Evolutionary conservation across 2,113 vertebrate species (phyloP).

Genomic region (Platysternon megacephalum): DNA sequence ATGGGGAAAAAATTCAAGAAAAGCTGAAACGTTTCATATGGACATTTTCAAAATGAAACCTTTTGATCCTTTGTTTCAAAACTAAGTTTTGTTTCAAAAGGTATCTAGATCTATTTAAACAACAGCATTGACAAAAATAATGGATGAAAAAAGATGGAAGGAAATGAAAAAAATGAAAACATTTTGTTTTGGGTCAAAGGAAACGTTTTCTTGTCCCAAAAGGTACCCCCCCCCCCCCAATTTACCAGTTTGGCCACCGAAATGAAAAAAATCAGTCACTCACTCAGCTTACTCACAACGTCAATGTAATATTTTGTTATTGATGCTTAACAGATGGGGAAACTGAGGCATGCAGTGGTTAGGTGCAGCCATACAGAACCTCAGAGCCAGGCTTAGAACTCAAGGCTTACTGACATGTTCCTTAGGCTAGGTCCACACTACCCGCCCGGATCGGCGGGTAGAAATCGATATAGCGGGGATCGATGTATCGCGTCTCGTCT

Average conservation of each 20-base stretch:
- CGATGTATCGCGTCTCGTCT: too few species aligned
- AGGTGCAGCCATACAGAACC: too few species aligned
- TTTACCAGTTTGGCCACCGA: neutral
- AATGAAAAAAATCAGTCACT: neutral
- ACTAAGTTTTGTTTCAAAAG: neutral
- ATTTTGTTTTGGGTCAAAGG: neutral
- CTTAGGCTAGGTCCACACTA: too few species aligned
- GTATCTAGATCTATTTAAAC: neutral
- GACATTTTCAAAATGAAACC: neutral
- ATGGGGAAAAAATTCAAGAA: accelerated
- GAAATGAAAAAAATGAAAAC: neutral
- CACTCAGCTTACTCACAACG: too few species aligned
- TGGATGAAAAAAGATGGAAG: neutral
- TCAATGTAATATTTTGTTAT: neutral
- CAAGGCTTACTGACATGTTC: neutral
- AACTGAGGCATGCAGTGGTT: neutral
- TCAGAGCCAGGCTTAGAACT: too few species aligned
- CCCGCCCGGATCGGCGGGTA: too few species aligned
- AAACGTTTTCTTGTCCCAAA: neutral
- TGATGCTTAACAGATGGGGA: neutral
- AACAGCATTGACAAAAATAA: neutral
- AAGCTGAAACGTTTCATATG: neutral
- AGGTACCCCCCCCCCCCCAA: too few species aligned
- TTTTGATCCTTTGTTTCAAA: neutral
- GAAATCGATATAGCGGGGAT: too few species aligned